Base-by-base conservation (phyloP, 2,113 vertebrate genomes). In the Rissa tridactyla region DNA sequence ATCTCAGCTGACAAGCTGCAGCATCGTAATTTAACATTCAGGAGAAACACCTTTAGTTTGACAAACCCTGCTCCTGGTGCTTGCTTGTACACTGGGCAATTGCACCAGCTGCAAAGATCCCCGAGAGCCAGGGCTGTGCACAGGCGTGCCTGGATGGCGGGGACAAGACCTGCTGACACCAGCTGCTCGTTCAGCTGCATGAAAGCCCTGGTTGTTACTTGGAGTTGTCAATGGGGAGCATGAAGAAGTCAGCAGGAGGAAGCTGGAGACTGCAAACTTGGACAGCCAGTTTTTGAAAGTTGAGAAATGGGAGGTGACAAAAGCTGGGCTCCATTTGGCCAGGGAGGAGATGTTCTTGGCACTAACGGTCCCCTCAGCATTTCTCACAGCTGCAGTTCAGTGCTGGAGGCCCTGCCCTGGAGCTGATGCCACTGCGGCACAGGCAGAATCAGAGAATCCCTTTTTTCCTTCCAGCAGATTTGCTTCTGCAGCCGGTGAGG, bases 291-390 rank as follows among this genome's bases (percentile, higher is more conserved):
- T 55, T 72, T 42, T 49, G 20, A 23, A 8, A 8, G 54, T 5
- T 76, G 78, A 94, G 46, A 55, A 84, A 94, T 85, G 70, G 52
- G 71, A 94, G 94, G 70, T 72, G 97, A 89, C 80, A 92, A 85
- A 95, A 66, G 38, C 78, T 3, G 0, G 22, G 70, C 73, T 91
- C 66, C 47, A 73, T 42, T 72, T 25, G 66, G 68, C 3, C 4
- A 70, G 75, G 68, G 62, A 85, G 68, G 70, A 88, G 71, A 85
- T 21, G 62, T 9, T 77, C 49, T 62, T 64, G 55, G 94, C 79
- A 38, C 9, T 18, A 40, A 36, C 0, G 6, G 82, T 29, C 22
- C 86, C 62, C 82, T 77, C 62, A 81, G 96, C 79, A 40, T 44
- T 96, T 91, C 57, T 51, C 49, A 38, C 1, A 18, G 71, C 70